Percentiles rank a stretch among this genome's conserved stretches.
phyloP scores from a whole-genome alignment of 2,888 invertebrate species.

The Conistra vaccinii region DNA sequence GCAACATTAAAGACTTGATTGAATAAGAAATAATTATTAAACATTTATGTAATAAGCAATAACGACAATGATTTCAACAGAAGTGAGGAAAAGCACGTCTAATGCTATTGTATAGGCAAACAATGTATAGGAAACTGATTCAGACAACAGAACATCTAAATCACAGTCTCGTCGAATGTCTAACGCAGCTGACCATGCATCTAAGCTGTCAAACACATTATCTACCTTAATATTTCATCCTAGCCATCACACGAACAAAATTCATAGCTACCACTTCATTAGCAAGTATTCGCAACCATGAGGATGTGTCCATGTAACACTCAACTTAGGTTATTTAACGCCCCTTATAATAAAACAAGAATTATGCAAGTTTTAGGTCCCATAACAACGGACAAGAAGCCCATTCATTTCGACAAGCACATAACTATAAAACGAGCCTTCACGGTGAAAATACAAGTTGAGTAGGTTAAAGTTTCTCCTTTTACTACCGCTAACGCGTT shows the following conservation, averaged over 20 bases:
- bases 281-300: not conserved
- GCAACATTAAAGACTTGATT: not conserved
- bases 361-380: constrained; percentile 16
- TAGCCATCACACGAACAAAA: constrained; percentile 6
- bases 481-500: constrained; percentile 35
- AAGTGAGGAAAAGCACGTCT: no score
- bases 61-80: not conserved
- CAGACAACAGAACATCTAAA: not conserved
- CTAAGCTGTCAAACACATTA: constrained; percentile 13
- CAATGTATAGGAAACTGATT: not conserved
- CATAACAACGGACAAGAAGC: constrained; percentile 31
- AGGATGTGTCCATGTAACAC: constrained; percentile 6
- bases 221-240: constrained; percentile 11
- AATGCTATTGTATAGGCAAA: not conserved
- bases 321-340: constrained; percentile 8
- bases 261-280: not conserved
- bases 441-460: constrained; percentile 43
- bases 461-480: constrained; percentile 42
- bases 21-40: not conserved
- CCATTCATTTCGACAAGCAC: constrained; percentile 22
- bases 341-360: constrained; percentile 23
- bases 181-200: not conserved
- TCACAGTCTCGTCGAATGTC: not conserved
- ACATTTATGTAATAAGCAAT: not conserved
- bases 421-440: constrained; percentile 47